Conservation (phyloP, 2,797 vertebrate species). For the Intellagama lesueurii region DNA sequence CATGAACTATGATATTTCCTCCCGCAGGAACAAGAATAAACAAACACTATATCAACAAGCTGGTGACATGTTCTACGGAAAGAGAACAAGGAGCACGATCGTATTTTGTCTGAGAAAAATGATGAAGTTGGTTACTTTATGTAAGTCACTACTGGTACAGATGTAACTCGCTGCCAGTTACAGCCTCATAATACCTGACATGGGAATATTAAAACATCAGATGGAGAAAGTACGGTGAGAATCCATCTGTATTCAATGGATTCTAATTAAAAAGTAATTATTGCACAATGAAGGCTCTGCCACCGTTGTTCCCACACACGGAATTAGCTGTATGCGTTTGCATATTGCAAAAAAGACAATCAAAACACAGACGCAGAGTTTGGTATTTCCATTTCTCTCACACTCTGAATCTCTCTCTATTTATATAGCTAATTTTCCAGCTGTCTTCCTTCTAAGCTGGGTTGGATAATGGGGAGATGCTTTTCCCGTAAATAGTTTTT, state of each 20-base stretch:
- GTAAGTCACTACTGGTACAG: conserved; percentile 73
- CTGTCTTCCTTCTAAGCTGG: conserved; percentile 80
- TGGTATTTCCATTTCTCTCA: conserved; percentile 57
- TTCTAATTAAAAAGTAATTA: conserved; percentile 84
- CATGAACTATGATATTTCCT: conserved; percentile 77
- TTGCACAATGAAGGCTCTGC: conserved; percentile 55
- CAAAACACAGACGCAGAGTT: conserved; percentile 36
- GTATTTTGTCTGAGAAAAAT: conserved; percentile 80
- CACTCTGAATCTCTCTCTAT: neutral
- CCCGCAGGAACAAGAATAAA: conserved; percentile 76
- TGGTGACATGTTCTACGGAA: conserved; percentile 72
- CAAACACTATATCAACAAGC: conserved; percentile 77
- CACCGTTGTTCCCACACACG: conserved; percentile 49
- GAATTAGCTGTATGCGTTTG: conserved; percentile 38
- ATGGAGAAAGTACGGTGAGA: conserved; percentile 66
- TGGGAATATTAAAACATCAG: conserved; percentile 80
- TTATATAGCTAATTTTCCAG: conserved; percentile 59
- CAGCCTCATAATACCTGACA: conserved; percentile 75
- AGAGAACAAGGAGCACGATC: conserved; percentile 70
- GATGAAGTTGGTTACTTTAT: conserved; percentile 78
- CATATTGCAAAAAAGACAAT: conserved; percentile 54
- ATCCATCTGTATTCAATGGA: conserved; percentile 79
- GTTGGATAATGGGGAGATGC: conserved; percentile 76
- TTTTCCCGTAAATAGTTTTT: conserved; percentile 80
- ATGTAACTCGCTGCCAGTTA: conserved; percentile 77